These are phyloP conservation scores for Neocrepidodera transversa DNA, from an alignment of 2,888 invertebrate species.

Conservation along the genomic window DNA sequence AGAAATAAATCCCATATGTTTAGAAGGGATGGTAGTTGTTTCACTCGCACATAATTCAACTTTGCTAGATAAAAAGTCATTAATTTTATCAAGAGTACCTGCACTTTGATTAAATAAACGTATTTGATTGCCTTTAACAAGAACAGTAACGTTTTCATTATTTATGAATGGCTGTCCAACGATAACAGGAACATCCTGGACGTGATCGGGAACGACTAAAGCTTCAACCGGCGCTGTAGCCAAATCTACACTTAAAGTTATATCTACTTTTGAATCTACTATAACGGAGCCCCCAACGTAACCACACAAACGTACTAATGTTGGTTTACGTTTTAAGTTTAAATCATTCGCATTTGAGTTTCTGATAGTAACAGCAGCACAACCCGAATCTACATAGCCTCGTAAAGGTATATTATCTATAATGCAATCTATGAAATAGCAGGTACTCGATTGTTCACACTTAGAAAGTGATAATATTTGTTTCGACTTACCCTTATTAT, in stretches of 20 bases:
- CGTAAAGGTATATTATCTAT: slow-evolving; percentile 9
- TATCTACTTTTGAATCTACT: not conserved
- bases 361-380: slow-evolving; percentile 29
- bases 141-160: slow-evolving; percentile 26
- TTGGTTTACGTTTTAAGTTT: not conserved
- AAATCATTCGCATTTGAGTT: slow-evolving; percentile 13
- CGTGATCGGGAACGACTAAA: slow-evolving; percentile 35
- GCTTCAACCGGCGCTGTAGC: slow-evolving; percentile 3
- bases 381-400: slow-evolving; percentile 36
- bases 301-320: not conserved
- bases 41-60: slow-evolving; percentile 16
- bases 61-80: slow-evolving; percentile 13
- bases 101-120: not conserved
- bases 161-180: slow-evolving; percentile 30
- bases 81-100: too few species aligned
- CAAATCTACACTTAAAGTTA: not conserved
- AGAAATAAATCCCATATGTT: slow-evolving; percentile 28
- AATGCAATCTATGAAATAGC: slow-evolving; percentile 31
- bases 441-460: slow-evolving; percentile 5
- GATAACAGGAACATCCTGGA: slow-evolving; percentile 36
- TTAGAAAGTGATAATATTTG: not conserved
- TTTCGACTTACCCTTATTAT: slow-evolving; percentile 16
- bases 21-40: slow-evolving; percentile 25
- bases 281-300: not conserved
- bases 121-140: slow-evolving; percentile 30